Conservation (phyloP, 2,888 invertebrate genomes). For the Acleris holmiana region DNA sequence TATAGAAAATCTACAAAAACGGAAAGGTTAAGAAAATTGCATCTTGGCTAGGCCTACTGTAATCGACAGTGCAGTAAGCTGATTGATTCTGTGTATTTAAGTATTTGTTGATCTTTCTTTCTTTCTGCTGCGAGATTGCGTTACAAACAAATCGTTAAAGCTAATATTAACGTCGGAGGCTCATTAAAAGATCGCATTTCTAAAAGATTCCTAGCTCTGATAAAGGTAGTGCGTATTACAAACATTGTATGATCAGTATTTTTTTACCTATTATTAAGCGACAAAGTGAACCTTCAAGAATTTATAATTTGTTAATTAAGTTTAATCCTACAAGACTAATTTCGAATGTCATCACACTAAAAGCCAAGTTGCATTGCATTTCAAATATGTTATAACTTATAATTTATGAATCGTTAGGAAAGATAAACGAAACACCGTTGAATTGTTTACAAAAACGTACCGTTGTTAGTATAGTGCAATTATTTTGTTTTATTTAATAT, state of each 20-base stretch:
- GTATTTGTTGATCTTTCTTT: too few relatives aligned
- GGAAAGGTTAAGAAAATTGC: too few relatives aligned
- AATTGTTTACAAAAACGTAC: conserved; percentile 23
- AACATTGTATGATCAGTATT: conserved; percentile 14
- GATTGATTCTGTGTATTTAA: too few relatives aligned
- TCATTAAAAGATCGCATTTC: too few relatives aligned
- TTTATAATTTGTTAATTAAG: conserved; percentile 14
- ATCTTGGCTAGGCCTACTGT: too few relatives aligned
- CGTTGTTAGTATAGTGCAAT: conserved; percentile 17
- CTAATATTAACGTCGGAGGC: too few relatives aligned
- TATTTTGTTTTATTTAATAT: conserved; percentile 19
- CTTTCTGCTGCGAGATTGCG: too few relatives aligned
- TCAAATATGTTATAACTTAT: conserved; percentile 12
- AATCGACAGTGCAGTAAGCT: too few relatives aligned
- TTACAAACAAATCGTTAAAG: neutral
- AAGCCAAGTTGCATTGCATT: conserved; percentile 3
- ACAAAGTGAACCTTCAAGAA: conserved; percentile 4
- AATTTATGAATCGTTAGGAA: conserved; percentile 17
- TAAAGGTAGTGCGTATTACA: neutral
- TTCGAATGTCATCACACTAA: conserved; percentile 26
- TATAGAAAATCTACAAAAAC: too few relatives aligned
- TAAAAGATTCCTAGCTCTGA: too few relatives aligned
- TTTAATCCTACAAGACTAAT: conserved; percentile 7
- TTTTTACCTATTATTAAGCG: conserved; percentile 8
- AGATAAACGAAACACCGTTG: conserved; percentile 15